Conservation (phyloP, 2,797 vertebrate species). For the Microtus agrestis region DNA sequence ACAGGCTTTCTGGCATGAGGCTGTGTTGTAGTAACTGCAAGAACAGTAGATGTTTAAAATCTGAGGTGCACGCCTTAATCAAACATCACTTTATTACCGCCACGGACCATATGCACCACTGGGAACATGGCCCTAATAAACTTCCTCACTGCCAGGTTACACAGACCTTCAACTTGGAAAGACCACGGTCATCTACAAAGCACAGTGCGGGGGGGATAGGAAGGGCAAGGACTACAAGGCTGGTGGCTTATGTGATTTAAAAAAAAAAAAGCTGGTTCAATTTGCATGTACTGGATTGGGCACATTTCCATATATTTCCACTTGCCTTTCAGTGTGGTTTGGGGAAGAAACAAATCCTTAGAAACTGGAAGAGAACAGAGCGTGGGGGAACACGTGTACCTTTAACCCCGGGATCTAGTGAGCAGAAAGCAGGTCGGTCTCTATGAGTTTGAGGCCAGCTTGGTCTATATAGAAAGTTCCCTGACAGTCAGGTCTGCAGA, state of each 20-base stretch:
- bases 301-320: neutral
- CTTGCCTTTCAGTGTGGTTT: constrained; percentile 29
- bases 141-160: neutral
- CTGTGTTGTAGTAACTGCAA: neutral
- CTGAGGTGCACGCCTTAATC: neutral
- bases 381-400: neutral
- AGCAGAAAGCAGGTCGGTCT: neutral
- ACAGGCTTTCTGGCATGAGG: neutral
- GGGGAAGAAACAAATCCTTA: neutral
- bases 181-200: neutral
- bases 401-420: neutral
- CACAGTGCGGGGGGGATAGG: neutral
- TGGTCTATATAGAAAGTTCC: neutral
- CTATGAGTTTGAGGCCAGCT: neutral
- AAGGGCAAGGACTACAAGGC: neutral
- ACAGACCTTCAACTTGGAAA: neutral
- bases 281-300: constrained; percentile 19
- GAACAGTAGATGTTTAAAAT: neutral
- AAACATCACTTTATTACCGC: neutral
- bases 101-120: neutral
- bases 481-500: neutral
- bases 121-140: neutral
- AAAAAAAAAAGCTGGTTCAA: neutral
- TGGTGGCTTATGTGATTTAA: neutral
- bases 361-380: neutral